Evolutionary conservation across 2,113 vertebrate species (phyloP), one percentile per base, ranked within the genome.

Genomic region (Lampris incognitus): DNA sequence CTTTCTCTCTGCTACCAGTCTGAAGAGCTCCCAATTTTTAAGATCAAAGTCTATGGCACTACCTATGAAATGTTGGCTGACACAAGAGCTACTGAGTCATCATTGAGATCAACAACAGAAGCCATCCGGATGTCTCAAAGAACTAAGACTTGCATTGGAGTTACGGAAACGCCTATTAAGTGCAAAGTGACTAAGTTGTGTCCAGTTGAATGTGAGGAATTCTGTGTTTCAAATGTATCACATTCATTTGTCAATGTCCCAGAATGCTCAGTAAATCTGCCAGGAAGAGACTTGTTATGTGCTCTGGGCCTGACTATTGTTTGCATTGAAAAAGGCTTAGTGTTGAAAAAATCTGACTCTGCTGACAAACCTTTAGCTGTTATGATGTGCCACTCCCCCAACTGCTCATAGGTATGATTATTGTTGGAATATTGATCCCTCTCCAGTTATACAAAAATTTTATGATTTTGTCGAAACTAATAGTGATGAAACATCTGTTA

Each of bases 51-150:
- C 36, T 8, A 57, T 37, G 55, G 55, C 10, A 36, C 5, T 6
- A 57, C 55, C 5, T 57, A 57, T 57, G 55, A 57, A 3, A 57
- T 57, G 55, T 8, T 57, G 55, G 55, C 55, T 37, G 55, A 57
- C 36, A 57, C 55, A 6, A 24, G 55, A 36, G 55, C 55, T 2
- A 6, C 5, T 4, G 55, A 57, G 5, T 57, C 55, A 36, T 57
- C 55, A 57, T 24, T 57, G n/a, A 57, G 36, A 36, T 5, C 55
- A 24, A 57, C 36, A 7, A 1, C 55, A 3, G 55, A 57, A 9
- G 55, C 3, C 36, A 4, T 57, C 36, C n/a, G 36, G 36, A 57
- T 57, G 55, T 57, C 55, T 2, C 5, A 57, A 3, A 57, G 36
- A 5, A 57, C 8, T 9, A 57, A 57, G n/a, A 57, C 55, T 3